Percentiles rank a stretch among this genome's conserved stretches.
phyloP scores from a whole-genome alignment of 2,888 invertebrate genomes.

The Metallyticus violacea region DNA sequence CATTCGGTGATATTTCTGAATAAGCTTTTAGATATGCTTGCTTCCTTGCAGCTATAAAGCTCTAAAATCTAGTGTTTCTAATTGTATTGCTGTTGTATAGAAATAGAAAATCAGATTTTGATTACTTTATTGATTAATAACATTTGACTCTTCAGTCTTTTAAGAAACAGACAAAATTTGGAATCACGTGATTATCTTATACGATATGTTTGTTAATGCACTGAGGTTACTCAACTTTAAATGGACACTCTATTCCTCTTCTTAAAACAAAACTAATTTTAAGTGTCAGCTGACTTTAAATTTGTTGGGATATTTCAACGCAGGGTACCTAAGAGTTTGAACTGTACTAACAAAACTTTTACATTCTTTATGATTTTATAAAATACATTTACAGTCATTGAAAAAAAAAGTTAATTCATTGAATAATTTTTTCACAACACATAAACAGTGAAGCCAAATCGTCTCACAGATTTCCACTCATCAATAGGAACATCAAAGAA shows the following conservation, averaged over 20 bases:
- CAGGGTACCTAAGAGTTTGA: neutral
- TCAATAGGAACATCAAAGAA: conserved; percentile 6
- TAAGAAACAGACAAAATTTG: conserved; percentile 1
- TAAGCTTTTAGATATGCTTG: neutral
- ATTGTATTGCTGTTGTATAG: neutral
- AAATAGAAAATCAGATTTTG: neutral
- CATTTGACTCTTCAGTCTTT: neutral
- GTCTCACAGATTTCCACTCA: conserved; percentile 2
- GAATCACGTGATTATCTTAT: neutral
- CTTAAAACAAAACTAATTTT: neutral
- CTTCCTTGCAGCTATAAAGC: neutral
- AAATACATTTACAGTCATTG: neutral
- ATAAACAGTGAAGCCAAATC: neutral
- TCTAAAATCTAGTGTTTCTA: neutral
- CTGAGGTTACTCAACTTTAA: neutral
- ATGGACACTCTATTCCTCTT: neutral
- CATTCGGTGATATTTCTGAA: too few species aligned
- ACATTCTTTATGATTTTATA: neutral
- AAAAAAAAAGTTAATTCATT: neutral
- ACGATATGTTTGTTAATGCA: conserved; percentile 2
- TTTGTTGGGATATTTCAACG: neutral
- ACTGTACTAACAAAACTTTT: neutral
- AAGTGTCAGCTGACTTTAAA: neutral
- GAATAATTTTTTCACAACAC: neutral
- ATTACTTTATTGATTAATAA: too few species aligned